Base-by-base conservation (phyloP, 2,113 vertebrate species). In the Rhegmatorhina hoffmannsi region DNA sequence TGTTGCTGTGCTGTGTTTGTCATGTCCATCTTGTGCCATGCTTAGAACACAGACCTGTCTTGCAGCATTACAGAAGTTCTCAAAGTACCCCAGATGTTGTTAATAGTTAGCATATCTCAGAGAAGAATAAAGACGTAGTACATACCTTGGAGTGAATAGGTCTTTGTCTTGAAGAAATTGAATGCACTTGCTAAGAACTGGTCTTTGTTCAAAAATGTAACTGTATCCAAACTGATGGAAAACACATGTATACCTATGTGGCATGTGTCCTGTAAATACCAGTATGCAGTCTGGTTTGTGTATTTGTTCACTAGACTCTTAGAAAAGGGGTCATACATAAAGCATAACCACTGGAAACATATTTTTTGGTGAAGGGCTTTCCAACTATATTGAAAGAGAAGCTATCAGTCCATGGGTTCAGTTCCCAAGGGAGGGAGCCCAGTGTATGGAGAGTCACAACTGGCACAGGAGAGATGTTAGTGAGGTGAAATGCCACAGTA, bases 21-120 rank as follows among this genome's bases (percentile, higher is more conserved):
- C 56, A 3, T 92, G 94, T 84, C 93, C 92, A 72, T 78, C 85
- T 94, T 84, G 67, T 83, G 82, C 81, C 5, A 33, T 53, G 84
- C 88, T 93, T 64, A 68, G 68, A 69, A 69, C 62, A 75, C 90
- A 87, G 90, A 97, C 95, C 92, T 96, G 94, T 94, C 94, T 64
- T 95, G 92, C 93, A 95, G 83, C 93, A 95, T 96, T 96, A 60
- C 95, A 93, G 72, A 77, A 70, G 90, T 91, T 93, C 90, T 91
- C 85, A 64, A 26, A 79, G 84, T 79, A 36, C 50, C 60, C 85
- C n/a, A 80, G 76, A 92, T 64, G 43, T 89, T 85, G 68, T 67
- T 97, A 94, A 79, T 40, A 78, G 49, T 68, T 87, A 95, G 72
- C 76, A 88, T 93, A 70, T 85, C 55, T 87, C 50, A 9, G 50